Evolutionary conservation across 1,140 invertebrate species (phyloP).

Genomic region (Bacillus rossius): DNA sequence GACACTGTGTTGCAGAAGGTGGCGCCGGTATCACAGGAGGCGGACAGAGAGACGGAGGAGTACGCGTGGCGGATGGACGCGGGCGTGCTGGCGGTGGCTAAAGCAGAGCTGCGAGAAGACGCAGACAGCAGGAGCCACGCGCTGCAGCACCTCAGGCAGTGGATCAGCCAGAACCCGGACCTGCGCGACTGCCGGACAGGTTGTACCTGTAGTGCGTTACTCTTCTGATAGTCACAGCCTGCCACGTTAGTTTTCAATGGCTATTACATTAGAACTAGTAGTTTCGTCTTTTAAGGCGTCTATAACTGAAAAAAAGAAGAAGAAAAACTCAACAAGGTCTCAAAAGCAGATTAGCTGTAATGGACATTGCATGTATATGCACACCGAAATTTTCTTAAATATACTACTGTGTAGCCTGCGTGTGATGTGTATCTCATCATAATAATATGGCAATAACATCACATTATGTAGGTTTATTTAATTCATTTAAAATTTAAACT

Average conservation of each 20-base stretch:
- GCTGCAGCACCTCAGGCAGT: conserved; percentile 54
- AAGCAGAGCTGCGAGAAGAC: conserved; percentile 58
- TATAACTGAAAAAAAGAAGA: background rate
- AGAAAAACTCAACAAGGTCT: background rate
- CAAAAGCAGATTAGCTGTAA: too few species aligned
- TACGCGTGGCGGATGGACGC: conserved; percentile 22
- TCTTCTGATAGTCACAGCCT: background rate
- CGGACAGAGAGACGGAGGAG: too few species aligned
- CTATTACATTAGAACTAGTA: too few species aligned
- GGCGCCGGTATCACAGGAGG: too few species aligned
- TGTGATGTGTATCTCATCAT: too few species aligned
- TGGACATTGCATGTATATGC: background rate
- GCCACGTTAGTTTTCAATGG: too few species aligned
- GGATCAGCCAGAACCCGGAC: conserved; percentile 61
- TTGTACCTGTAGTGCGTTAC: conserved; percentile 21
- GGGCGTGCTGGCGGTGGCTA: conserved; percentile 47
- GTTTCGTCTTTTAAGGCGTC: too few species aligned
- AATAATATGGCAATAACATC: too few species aligned
- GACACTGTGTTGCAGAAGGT: too few species aligned
- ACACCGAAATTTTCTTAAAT: background rate
- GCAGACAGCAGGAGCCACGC: conserved; percentile 51
- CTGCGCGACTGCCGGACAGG: conserved; percentile 58
- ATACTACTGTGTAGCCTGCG: too few species aligned
- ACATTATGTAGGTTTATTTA: too few species aligned
- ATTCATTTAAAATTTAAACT: too few species aligned